A percentile compares a stretch with the other conserved stretches of the same genome.
Conservation (phyloP, 2,797 vertebrate species). For the Halcyon smyrnensis region DNA sequence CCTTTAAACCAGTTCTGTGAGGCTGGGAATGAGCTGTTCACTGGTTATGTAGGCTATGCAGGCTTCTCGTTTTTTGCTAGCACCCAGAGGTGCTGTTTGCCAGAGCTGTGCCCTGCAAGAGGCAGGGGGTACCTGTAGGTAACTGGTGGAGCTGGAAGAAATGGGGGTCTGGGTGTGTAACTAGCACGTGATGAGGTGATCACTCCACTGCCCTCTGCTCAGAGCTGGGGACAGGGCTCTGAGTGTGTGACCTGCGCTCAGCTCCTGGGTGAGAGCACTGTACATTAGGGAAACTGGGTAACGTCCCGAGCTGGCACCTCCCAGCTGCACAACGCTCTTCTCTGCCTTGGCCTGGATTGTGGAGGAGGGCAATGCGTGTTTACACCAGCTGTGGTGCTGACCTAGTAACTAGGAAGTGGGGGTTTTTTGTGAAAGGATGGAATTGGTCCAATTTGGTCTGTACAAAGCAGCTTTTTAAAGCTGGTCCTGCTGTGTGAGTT, state of each 20-base stretch:
- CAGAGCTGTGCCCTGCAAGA: background rate
- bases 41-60: background rate
- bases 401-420: background rate
- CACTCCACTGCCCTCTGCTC: rapidly evolving
- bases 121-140: background rate
- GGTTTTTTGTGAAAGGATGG: background rate
- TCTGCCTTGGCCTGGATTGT: background rate
- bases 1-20: background rate
- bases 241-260: background rate
- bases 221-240: background rate
- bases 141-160: background rate
- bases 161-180: background rate
- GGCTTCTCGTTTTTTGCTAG: background rate
- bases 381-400: background rate
- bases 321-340: background rate
- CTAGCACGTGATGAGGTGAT: background rate
- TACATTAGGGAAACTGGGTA: rapidly evolving
- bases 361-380: background rate
- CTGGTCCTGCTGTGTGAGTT: background rate
- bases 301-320: background rate
- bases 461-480: conserved; percentile 11
- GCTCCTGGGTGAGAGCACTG: background rate
- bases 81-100: background rate
- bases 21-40: background rate
- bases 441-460: background rate